Base-by-base conservation (phyloP, 2,888 invertebrate species). In the Xestobium rufovillosum region DNA sequence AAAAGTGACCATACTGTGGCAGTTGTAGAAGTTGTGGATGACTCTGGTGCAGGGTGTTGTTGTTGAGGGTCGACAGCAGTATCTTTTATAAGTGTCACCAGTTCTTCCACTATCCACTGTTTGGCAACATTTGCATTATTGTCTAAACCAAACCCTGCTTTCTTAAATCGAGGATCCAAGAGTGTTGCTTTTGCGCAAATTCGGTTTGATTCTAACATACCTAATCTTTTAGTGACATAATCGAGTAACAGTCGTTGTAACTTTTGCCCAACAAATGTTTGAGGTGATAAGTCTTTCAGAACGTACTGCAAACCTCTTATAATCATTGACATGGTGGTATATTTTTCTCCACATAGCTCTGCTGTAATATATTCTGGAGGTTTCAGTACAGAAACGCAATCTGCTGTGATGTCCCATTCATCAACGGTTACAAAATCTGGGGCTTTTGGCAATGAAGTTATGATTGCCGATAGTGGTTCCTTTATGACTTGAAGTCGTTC, bases 151-250 rank as follows among this genome's bases (percentile, higher is more conserved):
- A 49, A 49, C 14, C 35, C 46, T 15, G 17, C 6, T 36, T 53
- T 45, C 49, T 52, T 48, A 13, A 45, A 49, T 10, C 49, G 15
- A 8, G 52, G 50, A 39, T 52, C 51, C 12, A 52, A 23, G 17
- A 52, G 40, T 12, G 45, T 44, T 19, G 48, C 43, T 31, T 49
- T 50, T 6, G 43, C 45, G 14, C 28, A 29, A 14, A 48, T 44
- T 44, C 43, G 47, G 34, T 47, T 40, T 3, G 3, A 31, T 34
- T 51, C 50, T 4, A 39, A 39, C 32, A 12, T 6, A 13, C 42
- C 48, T 8, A 52, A 36, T 30, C 48, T 15, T 25, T 40, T 34
- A 14, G 14, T 17, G 25, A 31, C 30, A 19, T 19, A 19, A 2
- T 44, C 38, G 8, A 43, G 4, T 14, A 51, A 31, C 3, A 14